phyloP scores from a whole-genome alignment of 2,113 vertebrate species.

The Machaerirhynchus nigripectus region DNA sequence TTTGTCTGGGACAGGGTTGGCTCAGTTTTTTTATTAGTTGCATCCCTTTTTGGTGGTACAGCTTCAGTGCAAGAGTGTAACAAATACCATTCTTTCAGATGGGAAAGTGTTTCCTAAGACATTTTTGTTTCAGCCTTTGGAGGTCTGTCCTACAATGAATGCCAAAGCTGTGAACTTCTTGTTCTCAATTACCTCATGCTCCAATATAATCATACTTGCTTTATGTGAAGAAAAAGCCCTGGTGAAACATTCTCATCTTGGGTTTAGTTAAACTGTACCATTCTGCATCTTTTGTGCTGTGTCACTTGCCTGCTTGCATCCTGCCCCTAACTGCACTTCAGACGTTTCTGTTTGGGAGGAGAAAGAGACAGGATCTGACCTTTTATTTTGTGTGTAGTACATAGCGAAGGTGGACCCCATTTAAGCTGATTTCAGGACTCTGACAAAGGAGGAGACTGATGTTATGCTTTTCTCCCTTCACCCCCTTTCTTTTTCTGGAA shows the following conservation, averaged over 20 bases:
- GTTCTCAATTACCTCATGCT: background rate
- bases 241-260: background rate
- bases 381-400: background rate
- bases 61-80: background rate
- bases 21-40: background rate
- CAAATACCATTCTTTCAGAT: background rate
- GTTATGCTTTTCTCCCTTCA: background rate
- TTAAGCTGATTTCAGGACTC: background rate
- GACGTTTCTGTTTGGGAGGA: background rate
- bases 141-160: background rate
- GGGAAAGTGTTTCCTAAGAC: background rate
- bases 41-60: background rate
- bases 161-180: background rate
- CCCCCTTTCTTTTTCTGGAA: background rate
- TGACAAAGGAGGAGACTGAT: background rate
- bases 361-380: background rate
- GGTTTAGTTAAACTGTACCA: background rate
- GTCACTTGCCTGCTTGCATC: background rate
- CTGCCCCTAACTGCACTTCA: background rate
- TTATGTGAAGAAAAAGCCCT: background rate
- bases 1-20: background rate
- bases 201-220: background rate
- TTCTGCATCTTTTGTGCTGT: background rate
- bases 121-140: background rate
- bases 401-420: background rate